phyloP scores from a whole-genome alignment of 2,113 vertebrate genomes.

The Syngnathus floridae region DNA sequence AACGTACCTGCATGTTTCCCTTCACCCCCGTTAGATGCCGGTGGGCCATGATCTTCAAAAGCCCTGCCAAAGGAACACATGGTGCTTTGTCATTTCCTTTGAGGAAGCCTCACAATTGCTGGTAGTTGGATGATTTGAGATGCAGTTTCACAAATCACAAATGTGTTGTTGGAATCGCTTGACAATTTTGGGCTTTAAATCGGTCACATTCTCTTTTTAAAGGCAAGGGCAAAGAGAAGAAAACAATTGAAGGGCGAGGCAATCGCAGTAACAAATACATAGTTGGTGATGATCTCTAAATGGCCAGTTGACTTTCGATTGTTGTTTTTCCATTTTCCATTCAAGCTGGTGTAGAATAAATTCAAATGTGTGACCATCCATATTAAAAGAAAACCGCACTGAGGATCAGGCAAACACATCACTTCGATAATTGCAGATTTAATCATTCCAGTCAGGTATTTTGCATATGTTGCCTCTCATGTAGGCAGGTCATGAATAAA shows the following conservation, averaged over 20 bases:
- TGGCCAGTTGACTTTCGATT: background rate
- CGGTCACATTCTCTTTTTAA: background rate
- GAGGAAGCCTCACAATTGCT: background rate
- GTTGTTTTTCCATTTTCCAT: background rate
- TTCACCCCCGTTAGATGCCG: background rate
- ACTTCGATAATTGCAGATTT: background rate
- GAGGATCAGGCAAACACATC: background rate
- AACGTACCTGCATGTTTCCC: background rate
- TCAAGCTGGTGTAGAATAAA: background rate
- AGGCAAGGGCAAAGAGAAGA: background rate
- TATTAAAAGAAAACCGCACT: background rate
- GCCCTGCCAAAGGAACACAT: background rate
- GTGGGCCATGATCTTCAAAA: background rate
- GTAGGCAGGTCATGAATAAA: background rate
- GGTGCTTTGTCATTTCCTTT: background rate
- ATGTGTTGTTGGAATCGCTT: background rate
- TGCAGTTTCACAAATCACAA: background rate
- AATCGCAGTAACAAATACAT: background rate
- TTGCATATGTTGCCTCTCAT: background rate
- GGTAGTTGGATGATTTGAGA: background rate
- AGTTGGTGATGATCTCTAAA: background rate
- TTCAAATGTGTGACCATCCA: background rate
- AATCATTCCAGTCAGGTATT: background rate
- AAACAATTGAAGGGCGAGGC: background rate
- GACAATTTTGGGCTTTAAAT: background rate